phyloP scores from a whole-genome alignment of 2,797 vertebrate genomes.

The Potorous gilbertii region DNA sequence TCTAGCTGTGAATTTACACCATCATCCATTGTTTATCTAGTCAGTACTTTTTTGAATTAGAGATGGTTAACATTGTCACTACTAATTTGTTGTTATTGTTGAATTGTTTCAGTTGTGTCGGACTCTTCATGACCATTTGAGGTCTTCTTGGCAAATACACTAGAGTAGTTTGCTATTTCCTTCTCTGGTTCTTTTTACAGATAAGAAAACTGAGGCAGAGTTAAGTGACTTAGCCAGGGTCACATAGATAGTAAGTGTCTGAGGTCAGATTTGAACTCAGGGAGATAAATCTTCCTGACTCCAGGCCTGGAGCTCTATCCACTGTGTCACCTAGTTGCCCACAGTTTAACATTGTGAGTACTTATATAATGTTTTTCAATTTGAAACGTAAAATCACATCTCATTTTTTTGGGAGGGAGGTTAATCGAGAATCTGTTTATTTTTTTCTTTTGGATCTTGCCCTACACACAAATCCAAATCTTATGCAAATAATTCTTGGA shows the following conservation, averaged over 20 bases:
- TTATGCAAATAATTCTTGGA: neutral
- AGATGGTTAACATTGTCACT: neutral
- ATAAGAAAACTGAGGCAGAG: neutral
- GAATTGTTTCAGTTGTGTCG: neutral
- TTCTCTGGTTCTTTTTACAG: neutral
- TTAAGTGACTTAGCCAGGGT: neutral
- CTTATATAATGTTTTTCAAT: neutral
- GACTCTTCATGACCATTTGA: neutral
- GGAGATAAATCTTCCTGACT: neutral
- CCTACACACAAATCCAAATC: neutral
- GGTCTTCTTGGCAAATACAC: neutral
- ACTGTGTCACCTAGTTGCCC: neutral
- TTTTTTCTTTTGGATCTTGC: neutral
- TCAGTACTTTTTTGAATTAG: neutral
- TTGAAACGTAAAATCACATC: neutral
- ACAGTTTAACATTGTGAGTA: neutral
- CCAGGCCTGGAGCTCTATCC: neutral
- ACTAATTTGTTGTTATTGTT: neutral
- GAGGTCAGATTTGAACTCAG: neutral
- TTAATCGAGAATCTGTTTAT: neutral
- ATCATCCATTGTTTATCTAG: neutral
- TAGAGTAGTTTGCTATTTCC: neutral
- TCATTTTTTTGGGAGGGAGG: no score
- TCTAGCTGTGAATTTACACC: neutral
- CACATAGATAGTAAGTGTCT: neutral